A percentile compares a stretch with the other conserved stretches of the same genome.
Evolutionary conservation across 1,140 invertebrate species (phyloP).

Genomic region (Gonioctena quinquepunctata): DNA sequence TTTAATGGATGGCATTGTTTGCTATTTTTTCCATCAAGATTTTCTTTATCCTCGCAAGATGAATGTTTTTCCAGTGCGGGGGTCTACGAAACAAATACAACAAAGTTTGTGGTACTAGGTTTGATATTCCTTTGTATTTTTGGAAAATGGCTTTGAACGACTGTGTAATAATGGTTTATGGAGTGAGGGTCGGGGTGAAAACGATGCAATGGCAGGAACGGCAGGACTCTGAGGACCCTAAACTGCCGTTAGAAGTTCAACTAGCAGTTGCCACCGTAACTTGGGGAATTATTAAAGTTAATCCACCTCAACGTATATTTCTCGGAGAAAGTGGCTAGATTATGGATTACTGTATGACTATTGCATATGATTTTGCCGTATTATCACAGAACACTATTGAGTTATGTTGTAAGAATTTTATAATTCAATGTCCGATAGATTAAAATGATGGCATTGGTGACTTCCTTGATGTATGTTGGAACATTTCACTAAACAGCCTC

Average conservation of each 20-base stretch:
- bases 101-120: neutral
- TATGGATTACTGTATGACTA: slow-evolving; percentile 14
- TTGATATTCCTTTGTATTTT: slow-evolving; percentile 1
- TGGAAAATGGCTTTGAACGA: neutral
- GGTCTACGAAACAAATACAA: neutral
- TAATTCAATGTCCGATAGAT: too few relatives aligned
- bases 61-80: neutral
- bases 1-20: neutral
- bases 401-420: too few relatives aligned
- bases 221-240: neutral
- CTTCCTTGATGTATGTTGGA: too few relatives aligned
- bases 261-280: neutral
- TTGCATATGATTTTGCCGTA: too few relatives aligned
- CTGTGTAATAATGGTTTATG: slow-evolving; percentile 13
- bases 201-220: neutral
- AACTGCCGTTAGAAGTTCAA: slow-evolving; percentile 9
- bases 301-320: slow-evolving; percentile 11
- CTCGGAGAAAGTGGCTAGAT: neutral
- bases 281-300: slow-evolving; percentile 12
- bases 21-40: neutral
- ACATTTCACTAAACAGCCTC: too few relatives aligned
- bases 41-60: neutral
- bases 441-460: too few relatives aligned
- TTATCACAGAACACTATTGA: too few relatives aligned
- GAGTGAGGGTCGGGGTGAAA: neutral